phyloP scores from a whole-genome alignment of 2,113 vertebrate species.

The Psettodes erumei region DNA sequence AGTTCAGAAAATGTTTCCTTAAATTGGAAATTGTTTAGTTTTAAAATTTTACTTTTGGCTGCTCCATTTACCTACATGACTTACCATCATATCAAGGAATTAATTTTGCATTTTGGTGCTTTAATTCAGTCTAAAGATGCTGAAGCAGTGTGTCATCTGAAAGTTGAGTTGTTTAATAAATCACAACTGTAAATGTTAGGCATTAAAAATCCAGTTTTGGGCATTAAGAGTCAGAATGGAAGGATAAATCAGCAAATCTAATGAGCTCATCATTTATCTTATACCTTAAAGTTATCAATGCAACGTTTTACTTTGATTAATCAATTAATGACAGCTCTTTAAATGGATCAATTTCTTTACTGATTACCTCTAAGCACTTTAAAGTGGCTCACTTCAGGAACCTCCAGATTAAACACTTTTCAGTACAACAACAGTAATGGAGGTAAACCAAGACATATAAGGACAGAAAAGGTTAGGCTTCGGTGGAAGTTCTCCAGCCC shows the following conservation, averaged over 20 bases:
- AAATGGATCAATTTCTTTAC: neutral
- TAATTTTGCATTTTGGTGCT: neutral
- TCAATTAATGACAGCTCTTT: neutral
- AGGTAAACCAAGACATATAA: neutral
- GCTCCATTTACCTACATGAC: neutral
- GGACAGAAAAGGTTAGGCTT: constrained; percentile 2
- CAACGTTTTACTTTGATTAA: constrained; percentile 3
- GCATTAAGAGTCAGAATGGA: neutral
- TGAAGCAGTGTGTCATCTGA: neutral
- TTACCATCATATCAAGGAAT: neutral
- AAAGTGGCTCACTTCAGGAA: neutral
- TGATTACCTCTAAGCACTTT: neutral
- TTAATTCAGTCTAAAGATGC: neutral
- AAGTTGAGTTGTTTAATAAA: neutral
- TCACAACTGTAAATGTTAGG: neutral
- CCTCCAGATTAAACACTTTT: neutral
- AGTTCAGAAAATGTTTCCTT: too few species aligned
- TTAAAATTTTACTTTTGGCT: neutral
- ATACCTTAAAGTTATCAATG: neutral
- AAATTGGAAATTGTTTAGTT: neutral
- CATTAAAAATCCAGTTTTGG: neutral
- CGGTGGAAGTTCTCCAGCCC: constrained; percentile 12
- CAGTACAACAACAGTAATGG: constrained; percentile 1
- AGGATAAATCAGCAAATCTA: too few species aligned
- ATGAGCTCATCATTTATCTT: neutral